phyloP scores from a whole-genome alignment of 2,888 invertebrate genomes.

The Caenorhabditis zanzibari region DNA sequence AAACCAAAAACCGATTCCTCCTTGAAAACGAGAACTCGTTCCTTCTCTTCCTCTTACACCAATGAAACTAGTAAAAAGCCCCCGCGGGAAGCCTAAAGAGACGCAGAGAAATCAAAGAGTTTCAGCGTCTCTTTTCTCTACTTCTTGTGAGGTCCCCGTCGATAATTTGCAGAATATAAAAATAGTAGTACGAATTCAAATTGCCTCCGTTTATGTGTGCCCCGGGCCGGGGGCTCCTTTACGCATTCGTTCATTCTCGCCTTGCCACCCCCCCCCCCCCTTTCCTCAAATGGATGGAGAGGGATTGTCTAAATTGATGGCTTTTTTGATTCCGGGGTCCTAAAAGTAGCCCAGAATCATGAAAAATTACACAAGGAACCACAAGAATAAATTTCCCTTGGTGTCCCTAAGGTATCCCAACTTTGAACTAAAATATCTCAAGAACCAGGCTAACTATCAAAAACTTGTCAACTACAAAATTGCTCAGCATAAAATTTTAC shows the following conservation, averaged over 20 bases:
- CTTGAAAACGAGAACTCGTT: constrained; percentile 29
- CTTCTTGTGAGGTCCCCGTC: not conserved
- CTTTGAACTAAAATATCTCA: constrained; percentile 8
- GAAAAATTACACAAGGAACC: too few species aligned
- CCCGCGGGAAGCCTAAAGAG: not conserved
- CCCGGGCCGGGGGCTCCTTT: too few species aligned
- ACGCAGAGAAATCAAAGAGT: not conserved
- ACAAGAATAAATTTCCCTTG: too few species aligned
- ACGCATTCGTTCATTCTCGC: constrained; percentile 12
- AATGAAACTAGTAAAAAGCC: constrained; percentile 14
- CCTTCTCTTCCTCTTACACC: not conserved
- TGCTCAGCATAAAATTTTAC: not conserved
- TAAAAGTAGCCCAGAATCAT: too few species aligned
- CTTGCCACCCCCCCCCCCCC: too few species aligned
- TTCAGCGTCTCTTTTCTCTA: not conserved
- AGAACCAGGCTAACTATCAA: not conserved
- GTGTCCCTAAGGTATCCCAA: too few species aligned
- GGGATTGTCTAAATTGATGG: not conserved
- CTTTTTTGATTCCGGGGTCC: not conserved
- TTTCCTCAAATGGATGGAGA: not conserved
- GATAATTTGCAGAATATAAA: constrained; percentile 16
- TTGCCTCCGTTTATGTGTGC: constrained; percentile 17
- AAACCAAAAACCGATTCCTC: constrained; percentile 33
- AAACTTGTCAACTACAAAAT: not conserved
- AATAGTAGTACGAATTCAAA: constrained; percentile 49